Conservation (phyloP, 1,140 invertebrate genomes). For the Notospermus geniculatus region DNA sequence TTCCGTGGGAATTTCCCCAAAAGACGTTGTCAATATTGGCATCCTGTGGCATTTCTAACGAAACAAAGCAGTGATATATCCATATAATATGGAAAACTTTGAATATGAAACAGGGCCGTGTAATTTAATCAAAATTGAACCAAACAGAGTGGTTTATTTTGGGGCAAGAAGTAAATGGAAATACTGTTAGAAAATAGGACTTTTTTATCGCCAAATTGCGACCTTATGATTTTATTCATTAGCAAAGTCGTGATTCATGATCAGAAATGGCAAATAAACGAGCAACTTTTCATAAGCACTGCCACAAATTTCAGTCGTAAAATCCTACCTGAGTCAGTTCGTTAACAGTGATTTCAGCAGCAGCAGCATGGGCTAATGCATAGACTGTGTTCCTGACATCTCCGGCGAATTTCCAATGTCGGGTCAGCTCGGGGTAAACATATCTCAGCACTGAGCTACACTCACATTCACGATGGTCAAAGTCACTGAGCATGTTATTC, state of each 20-base stretch:
- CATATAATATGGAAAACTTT: neutral
- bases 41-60: too few species aligned
- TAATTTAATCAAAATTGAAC: too few species aligned
- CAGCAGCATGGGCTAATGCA: neutral
- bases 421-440: constrained; percentile 11
- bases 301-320: too few species aligned
- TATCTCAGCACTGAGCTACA: constrained; percentile 6
- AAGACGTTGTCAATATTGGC: too few species aligned
- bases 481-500: neutral
- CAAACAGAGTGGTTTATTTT: too few species aligned
- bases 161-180: too few species aligned
- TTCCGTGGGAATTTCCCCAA: too few species aligned
- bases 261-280: neutral
- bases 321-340: neutral
- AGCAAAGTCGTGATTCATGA: too few species aligned
- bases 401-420: constrained; percentile 11
- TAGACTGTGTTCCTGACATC: constrained; percentile 6
- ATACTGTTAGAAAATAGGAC: too few species aligned
- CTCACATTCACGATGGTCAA: constrained; percentile 3
- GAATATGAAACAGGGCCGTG: neutral
- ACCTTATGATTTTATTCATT: too few species aligned
- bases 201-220: too few species aligned
- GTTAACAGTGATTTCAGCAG: neutral
- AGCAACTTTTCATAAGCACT: too few species aligned
- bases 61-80: neutral